Percentiles rank a stretch among this genome's conserved stretches.
phyloP scores from a whole-genome alignment of 1,140 invertebrate species.

The Wasmannia auropunctata region DNA sequence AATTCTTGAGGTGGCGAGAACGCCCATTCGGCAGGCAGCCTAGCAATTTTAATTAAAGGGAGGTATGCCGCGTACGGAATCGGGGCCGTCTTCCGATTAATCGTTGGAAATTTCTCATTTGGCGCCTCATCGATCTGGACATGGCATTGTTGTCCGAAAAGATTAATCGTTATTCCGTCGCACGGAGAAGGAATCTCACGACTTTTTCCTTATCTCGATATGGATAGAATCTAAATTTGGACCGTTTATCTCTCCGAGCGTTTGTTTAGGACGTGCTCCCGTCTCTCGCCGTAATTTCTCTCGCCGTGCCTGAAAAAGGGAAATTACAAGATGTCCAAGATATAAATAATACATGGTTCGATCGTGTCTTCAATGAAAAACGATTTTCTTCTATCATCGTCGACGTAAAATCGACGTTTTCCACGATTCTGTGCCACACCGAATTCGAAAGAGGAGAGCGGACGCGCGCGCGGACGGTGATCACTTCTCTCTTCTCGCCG shows the following conservation, averaged over 20 bases:
- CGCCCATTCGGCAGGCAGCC: constrained; percentile 72
- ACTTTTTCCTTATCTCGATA: neutral
- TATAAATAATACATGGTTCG: neutral
- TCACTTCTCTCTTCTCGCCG: constrained; percentile 12
- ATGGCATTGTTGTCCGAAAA: neutral
- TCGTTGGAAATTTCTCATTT: constrained; percentile 48
- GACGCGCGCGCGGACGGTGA: neutral
- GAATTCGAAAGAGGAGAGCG: neutral
- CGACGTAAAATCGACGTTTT: neutral
- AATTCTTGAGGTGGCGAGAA: constrained; percentile 76
- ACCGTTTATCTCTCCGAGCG: neutral
- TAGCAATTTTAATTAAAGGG: constrained; percentile 81
- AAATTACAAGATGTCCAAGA: neutral
- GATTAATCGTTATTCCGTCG: constrained; percentile 17
- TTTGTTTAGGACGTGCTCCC: neutral
- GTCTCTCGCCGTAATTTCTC: no score
- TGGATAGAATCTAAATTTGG: neutral
- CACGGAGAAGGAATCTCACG: neutral
- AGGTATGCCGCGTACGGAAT: constrained; percentile 27
- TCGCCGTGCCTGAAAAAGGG: neutral
- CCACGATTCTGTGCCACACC: neutral
- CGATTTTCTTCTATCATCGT: neutral
- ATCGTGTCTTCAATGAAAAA: neutral
- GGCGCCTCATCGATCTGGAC: neutral
- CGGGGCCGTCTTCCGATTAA: constrained; percentile 30